Base-by-base conservation (phyloP, 2,113 vertebrate species). In the Lagopus muta region DNA sequence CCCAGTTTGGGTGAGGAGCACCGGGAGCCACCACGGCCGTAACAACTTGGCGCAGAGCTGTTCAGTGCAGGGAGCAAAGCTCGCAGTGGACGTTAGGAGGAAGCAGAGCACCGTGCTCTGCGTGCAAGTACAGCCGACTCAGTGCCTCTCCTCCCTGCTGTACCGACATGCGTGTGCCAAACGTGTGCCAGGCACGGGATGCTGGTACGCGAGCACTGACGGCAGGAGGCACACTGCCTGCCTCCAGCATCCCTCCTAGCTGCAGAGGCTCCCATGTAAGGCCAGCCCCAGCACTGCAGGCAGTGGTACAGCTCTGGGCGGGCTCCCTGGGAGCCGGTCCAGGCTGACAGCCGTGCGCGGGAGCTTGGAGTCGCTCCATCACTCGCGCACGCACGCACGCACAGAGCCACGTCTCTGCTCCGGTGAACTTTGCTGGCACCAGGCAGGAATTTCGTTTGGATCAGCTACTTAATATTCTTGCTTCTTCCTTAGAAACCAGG, bases 391-490 rank as follows among this genome's bases (percentile, higher is more conserved):
- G 90, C 93, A 89, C 7, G 17, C 66, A 61, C 4, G 22, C 61
- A 94, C 57, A 88, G 47, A 93, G 69, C 76, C 76, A 90, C 48
- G 70, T 94, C 93, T 95, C 95, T 93, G 94, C 89, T 92, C 88
- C 32, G 17, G 73, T 95, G 95, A 96, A 94, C 95, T 96, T 79
- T 90, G 87, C 85, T 95, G 93, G 93, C 85, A 94, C 70, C 58
- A 77, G 2, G 47, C 73, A 94, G 91, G 89, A 90, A 91, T 94
- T 95, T 97, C 72, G 60, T 94, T 97, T 96, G 86, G 84, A 97
- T 95, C 95, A 81, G 65, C 95, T 91, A 84, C 91, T 97, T 94
- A 94, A 95, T 97, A 95, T 96, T 94, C 94, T 93, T 52, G 7
- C 90, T 95, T 90, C 70, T 90, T 88, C 94, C 77, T 90, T 76